Percentiles rank a stretch among this genome's conserved stretches.
These are phyloP conservation scores for Nemotelus nigrinus DNA, from an alignment of 2,888 invertebrate genomes.

Conservation along the genomic window DNA sequence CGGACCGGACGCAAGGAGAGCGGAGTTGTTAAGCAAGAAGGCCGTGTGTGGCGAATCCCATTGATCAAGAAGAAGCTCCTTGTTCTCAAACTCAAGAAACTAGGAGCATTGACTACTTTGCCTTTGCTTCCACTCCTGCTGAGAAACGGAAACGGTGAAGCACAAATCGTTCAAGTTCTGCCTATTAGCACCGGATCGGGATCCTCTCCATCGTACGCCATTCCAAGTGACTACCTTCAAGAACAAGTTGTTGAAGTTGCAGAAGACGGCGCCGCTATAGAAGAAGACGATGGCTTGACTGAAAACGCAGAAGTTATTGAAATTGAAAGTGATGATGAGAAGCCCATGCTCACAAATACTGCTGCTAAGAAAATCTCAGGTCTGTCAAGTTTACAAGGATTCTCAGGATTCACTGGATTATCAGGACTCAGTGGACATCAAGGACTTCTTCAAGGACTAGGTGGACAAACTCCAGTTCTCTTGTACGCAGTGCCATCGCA, in stretches of 20 bases:
- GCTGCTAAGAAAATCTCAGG: conserved; percentile 35
- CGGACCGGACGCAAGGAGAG: conserved; percentile 32
- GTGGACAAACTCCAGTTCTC: conserved; percentile 30
- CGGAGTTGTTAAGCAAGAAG: conserved; percentile 38
- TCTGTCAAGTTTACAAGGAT: conserved; percentile 8
- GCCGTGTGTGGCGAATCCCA: conserved; percentile 59
- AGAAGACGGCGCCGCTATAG: conserved; percentile 53
- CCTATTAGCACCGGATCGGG: conserved; percentile 58
- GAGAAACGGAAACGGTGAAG: conserved; percentile 58
- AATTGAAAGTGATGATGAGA: conserved; percentile 26
- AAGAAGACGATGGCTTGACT: conserved; percentile 54
- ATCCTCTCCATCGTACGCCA: conserved; percentile 60
- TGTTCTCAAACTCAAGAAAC: conserved; percentile 60
- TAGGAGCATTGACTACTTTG: conserved; percentile 51
- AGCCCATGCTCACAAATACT: not conserved
- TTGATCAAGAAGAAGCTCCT: conserved; percentile 60
- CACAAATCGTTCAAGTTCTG: conserved; percentile 60
- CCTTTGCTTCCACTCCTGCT: conserved; percentile 60
- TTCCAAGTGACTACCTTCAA: conserved; percentile 59
- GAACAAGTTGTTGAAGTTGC: conserved; percentile 54
- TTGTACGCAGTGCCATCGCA: conserved; percentile 29
- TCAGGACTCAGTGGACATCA: not conserved
- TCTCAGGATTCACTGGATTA: conserved; percentile 16
- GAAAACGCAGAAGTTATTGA: conserved; percentile 38
- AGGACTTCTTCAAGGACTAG: conserved; percentile 9